phyloP scores from a whole-genome alignment of 2,797 vertebrate species.

The Pseudomugil tenellus region DNA sequence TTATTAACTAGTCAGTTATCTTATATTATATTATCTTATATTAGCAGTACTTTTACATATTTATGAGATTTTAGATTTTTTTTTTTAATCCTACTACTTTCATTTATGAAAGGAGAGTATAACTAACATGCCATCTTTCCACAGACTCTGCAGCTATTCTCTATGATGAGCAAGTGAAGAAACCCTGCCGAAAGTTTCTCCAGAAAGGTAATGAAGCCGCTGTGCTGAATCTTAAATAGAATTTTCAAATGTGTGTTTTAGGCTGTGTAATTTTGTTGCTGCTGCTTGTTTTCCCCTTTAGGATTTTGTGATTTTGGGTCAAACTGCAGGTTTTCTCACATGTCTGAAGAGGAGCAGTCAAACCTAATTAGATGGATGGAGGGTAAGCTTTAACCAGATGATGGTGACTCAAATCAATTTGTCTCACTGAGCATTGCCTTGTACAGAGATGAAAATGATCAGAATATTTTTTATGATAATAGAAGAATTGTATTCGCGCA shows the following conservation, averaged over 20 bases:
- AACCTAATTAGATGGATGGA: conserved; percentile 86
- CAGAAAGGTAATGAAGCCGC: conserved; percentile 84
- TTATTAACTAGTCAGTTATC: not conserved
- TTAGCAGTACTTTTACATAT: not conserved
- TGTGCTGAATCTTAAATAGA: not conserved
- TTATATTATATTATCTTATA: too few species aligned
- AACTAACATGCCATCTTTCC: not conserved
- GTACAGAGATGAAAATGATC: not conserved
- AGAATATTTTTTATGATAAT: not conserved
- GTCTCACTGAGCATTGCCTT: not conserved
- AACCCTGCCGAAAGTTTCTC: conserved; percentile 93
- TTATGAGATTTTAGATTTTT: too few species aligned
- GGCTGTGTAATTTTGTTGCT: not conserved
- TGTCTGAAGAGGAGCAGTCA: conserved; percentile 89
- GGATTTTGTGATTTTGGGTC: conserved; percentile 93
- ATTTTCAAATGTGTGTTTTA: not conserved
- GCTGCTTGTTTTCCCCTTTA: conserved; percentile 56
- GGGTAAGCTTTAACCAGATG: conserved; percentile 77
- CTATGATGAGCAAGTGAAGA: conserved; percentile 91
- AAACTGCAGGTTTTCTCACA: conserved; percentile 95
- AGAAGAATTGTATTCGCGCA: not conserved
- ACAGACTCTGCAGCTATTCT: conserved; percentile 90
- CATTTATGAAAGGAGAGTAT: not conserved
- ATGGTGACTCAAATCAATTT: conserved; percentile 14
- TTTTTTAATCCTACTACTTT: too few species aligned